Evolutionary conservation across 1,140 invertebrate species (phyloP), one percentile per base, ranked within the genome.

Genomic region (Contarinia nasturtii): DNA sequence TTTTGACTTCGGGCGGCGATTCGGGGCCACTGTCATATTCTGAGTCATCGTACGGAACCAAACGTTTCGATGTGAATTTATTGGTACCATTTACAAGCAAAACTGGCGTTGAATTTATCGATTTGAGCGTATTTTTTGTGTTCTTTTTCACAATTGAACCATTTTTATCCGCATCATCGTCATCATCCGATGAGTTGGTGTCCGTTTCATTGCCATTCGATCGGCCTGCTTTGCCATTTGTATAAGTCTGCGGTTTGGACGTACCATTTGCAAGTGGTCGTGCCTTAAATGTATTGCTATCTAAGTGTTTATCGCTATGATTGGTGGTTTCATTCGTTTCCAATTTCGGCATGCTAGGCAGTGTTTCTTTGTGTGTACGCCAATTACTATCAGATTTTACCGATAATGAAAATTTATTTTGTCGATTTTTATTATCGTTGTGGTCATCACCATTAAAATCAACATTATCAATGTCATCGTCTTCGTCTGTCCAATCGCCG

Each of bases 1-100:
- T 59, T 49, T 63, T 63, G n/a, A 63, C 59, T 2, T 61, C 57
- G 1, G 60, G 59, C 22, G 61, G 60, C 17, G 61, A 63, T 20
- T n/a, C 33, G 42, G 12, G 19, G 49, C 21, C 14, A 40, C 17
- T 18, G 37, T 40, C 37, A 14, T n/a, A n/a, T 38, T 38, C 12
- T 14, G 12, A n/a, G 12, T 38, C 12, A 7, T 33, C 22, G 36
- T 37, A 46, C 14, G 34, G 34, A 37, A 46, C 33, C 15, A 46
- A 46, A 14, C 19, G 17, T 14, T 37, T 46, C 8, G 34, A 8
- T 43, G n/a, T 19, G 19, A 14, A 11, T 46, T 46, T 18, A 1
- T 15, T 21, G 45, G 17, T 19, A 17, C 18, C 10, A 27, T 27
- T 27, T 10, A 27, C 12, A 3, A 38, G 36, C 15, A n/a, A 12